Base-by-base conservation (phyloP, 2,113 vertebrate genomes). In the Hippolais icterina region DNA sequence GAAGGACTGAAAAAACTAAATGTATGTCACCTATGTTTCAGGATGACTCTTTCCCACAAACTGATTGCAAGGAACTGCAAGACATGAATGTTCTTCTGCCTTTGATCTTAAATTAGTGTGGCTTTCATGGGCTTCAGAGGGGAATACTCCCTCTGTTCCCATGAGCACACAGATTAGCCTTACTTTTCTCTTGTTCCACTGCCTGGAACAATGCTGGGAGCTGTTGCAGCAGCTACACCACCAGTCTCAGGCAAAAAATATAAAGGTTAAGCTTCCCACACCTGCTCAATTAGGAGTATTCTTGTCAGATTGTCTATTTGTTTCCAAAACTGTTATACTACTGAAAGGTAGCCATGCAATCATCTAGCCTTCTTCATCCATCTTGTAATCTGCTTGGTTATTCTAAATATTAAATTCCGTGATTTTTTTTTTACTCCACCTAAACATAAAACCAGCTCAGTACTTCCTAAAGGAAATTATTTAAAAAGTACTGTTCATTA, bases 11-110 rank as follows among this genome's bases (percentile, higher is more conserved):
- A 81, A 27, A 75, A 59, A 8, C 3, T 20, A 9, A 6, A 15
- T 1, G 1, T 57, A 6, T 11, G 29, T 41, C 31, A 74, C 3
- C 33, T 20, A 0, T 8, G 14, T 7, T 53, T 49, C 24, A 54
- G 11, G 18, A 33, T 82, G 35, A 29, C 46, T 68, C 46, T 53
- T 50, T 41, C 20, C 47, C 64, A 16, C 31, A 71, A 39, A 54
- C 13, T 84, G 9, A 14, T 35, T 35, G 39, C 13, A 41, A 42
- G 27, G 23, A 80, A 44, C 24, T 15, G 4, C 1, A 56, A 63
- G 53, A 42, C 28, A 29, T 0, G 1, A 42, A 66, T 17, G 13
- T 57, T 53, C 23, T 64, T n/a, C 59, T 87, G 64, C 28, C 37
- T 84, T 47, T 63, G 28, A 74, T 53, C 60, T 66, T 33, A 66